A percentile compares a stretch with the other conserved stretches of the same genome.
phyloP scores from a whole-genome alignment of 1,140 invertebrate genomes.

The Apis mellifera region DNA sequence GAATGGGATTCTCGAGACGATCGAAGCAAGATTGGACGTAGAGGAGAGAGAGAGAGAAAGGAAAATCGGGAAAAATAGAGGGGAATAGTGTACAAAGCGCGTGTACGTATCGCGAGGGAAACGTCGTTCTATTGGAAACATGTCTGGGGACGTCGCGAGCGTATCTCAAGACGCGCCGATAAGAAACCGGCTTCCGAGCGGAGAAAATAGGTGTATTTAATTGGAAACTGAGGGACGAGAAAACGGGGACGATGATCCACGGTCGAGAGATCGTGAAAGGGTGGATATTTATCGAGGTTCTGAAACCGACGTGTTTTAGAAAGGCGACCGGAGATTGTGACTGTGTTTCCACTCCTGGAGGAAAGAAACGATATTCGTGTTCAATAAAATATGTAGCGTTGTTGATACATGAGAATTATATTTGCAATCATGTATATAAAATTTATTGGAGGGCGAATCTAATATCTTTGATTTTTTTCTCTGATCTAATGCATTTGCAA shows the following conservation, averaged over 20 bases:
- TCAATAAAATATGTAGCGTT: no score
- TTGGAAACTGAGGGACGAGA: constrained; percentile 21
- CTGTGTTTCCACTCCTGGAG: not conserved
- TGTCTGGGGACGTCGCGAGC: constrained; percentile 34
- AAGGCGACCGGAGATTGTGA: not conserved
- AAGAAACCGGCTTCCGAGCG: constrained; percentile 13
- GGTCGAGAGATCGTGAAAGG: not conserved
- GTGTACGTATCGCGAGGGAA: constrained; percentile 39
- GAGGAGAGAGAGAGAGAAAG: not conserved
- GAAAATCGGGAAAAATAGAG: not conserved
- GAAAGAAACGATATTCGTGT: not conserved
- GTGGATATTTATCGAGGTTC: not conserved
- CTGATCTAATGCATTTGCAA: no score
- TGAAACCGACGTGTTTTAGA: not conserved
- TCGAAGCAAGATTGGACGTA: not conserved
- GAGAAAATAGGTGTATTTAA: constrained; percentile 49
- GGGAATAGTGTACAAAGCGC: not conserved
- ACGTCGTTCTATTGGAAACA: constrained; percentile 47
- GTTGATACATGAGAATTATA: no score
- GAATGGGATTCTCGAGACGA: not conserved
- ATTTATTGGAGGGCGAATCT: no score
- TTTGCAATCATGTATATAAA: no score
- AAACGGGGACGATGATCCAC: not conserved
- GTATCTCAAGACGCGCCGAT: constrained; percentile 42
- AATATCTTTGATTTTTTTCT: no score